phyloP scores from a whole-genome alignment of 2,797 vertebrate species.

The Perodicticus potto region DNA sequence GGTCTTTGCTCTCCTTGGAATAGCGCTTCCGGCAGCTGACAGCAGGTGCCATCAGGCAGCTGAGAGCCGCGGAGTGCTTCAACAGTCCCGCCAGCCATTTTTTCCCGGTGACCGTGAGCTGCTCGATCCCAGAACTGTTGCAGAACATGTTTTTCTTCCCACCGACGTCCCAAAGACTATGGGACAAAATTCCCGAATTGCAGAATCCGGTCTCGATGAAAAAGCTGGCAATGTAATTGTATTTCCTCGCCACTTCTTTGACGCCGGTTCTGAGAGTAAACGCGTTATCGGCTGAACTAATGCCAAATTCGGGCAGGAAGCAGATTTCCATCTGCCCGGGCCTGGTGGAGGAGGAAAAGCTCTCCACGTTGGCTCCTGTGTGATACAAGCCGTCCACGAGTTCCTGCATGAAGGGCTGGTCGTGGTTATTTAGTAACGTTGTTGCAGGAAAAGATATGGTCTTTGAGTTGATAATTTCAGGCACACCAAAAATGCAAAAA shows the following conservation, averaged over 20 bases:
- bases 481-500: constrained; percentile 94
- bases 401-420: constrained; percentile 95
- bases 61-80: constrained; percentile 94
- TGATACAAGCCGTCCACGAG: constrained; percentile 95
- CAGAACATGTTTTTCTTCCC: constrained; percentile 93
- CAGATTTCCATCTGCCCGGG: constrained; percentile 96
- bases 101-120: constrained; percentile 91
- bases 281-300: constrained; percentile 93
- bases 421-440: constrained; percentile 93
- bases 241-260: constrained; percentile 96
- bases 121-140: constrained; percentile 82
- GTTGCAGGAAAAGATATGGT: constrained; percentile 94
- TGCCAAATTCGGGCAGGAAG: constrained; percentile 94
- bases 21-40: constrained; percentile 92
- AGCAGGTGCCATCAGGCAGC: constrained; percentile 95
- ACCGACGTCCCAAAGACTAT: constrained; percentile 94
- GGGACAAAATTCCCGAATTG: constrained; percentile 93
- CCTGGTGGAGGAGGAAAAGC: constrained; percentile 93
- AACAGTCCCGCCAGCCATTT: constrained; percentile 95
- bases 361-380: constrained; percentile 95
- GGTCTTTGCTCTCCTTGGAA: constrained; percentile 90
- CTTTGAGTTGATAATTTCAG: constrained; percentile 94
- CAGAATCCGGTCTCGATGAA: constrained; percentile 93
- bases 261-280: constrained; percentile 96
- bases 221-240: constrained; percentile 95